Evolutionary conservation across 2,113 vertebrate species (phyloP), one percentile per base, ranked within the genome.

Genomic region (Platysternon megacephalum): DNA sequence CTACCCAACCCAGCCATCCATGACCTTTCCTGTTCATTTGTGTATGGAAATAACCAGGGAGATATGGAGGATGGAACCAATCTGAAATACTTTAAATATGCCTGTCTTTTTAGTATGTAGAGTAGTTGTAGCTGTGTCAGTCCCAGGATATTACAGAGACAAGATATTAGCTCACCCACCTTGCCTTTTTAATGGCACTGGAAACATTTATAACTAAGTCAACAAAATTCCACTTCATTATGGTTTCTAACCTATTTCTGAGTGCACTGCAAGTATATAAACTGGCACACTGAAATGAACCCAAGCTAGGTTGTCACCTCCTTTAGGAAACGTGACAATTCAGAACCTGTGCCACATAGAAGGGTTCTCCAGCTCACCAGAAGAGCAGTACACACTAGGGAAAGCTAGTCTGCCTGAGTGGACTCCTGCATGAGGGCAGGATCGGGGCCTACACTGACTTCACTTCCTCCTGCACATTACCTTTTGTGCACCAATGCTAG

Each of bases 201-300:
- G 46, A 53, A 56, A 29, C 21, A n/a, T 12, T 74, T 22, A 2
- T 4, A 56, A 78, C 79, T 53, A 68, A 19, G 35, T n/a, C 86
- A 87, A 6, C 79, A 28, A 79, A n/a, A 3, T 12, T 24, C 1
- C 65, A 72, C 17, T 90, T 24, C 32, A 3, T 51, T 82, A 7
- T 11, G 78, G 17, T 5, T n/a, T 28, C 74, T n/a, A 48, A 28
- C 86, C 88, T 86, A 1, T 87, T 95, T 78, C 95, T 94, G 88
- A 39, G 35, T 21, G n/a, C 65, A 39, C 29, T 61, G 12, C 65
- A 72, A 39, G 19, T 72, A 72, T 11, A 72, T 21, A 72, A 72
- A 39, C 65, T 21, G n/a, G n/a, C n/a, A n/a, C n/a, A 21, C 17
- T 22, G n/a, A 72, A 72, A 72, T 39, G 65, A 72, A 72, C 65